These are phyloP conservation scores for Campoletis raptor DNA, from an alignment of 2,888 invertebrate genomes.

Conservation along the genomic window DNA sequence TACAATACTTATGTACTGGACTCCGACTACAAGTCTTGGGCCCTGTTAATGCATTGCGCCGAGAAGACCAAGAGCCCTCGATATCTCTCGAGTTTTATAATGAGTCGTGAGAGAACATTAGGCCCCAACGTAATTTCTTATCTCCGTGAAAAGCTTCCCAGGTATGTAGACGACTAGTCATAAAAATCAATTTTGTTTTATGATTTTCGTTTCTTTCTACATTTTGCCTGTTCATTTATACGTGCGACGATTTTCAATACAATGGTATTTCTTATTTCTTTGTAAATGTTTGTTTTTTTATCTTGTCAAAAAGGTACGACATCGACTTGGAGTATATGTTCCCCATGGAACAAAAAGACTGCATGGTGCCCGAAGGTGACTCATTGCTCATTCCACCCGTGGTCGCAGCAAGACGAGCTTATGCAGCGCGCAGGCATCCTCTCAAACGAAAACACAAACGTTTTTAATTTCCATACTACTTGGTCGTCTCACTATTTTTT, in stretches of 20 bases:
- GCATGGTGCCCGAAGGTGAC: slow-evolving; percentile 84
- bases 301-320: slow-evolving; percentile 87
- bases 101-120: slow-evolving; percentile 88
- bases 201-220: background rate
- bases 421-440: slow-evolving; percentile 84
- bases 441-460: slow-evolving; percentile 84
- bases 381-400: slow-evolving; percentile 75
- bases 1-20: slow-evolving; percentile 95
- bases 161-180: slow-evolving; percentile 72
- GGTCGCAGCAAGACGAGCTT: slow-evolving; percentile 74
- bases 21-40: slow-evolving; percentile 94
- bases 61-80: slow-evolving; percentile 92
- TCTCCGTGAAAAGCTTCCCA: slow-evolving; percentile 91
- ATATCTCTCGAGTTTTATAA: slow-evolving; percentile 93
- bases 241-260: slow-evolving; percentile 18
- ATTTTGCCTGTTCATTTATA: background rate
- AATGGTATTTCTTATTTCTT: slow-evolving; percentile 26
- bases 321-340: slow-evolving; percentile 95
- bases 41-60: slow-evolving; percentile 93
- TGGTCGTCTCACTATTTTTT: slow-evolving; percentile 31
- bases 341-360: slow-evolving; percentile 91
- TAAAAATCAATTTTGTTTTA: background rate
- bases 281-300: background rate
- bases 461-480: slow-evolving; percentile 57
- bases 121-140: slow-evolving; percentile 91